Base-by-base conservation (phyloP, 2,888 invertebrate genomes). In the Tetragnatha montana region DNA sequence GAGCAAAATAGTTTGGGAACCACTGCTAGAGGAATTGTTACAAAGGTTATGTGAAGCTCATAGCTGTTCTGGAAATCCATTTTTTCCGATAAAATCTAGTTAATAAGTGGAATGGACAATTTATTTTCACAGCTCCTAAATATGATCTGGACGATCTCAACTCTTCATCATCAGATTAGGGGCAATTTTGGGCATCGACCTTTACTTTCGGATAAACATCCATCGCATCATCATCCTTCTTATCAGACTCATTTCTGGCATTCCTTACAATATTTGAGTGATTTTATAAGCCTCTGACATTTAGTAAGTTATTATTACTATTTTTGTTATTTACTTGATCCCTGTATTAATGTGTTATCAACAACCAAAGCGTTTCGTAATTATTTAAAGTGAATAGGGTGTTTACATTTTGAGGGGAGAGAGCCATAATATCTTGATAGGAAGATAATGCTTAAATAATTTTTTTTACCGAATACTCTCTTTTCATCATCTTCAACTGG, bases 121-220 rank as follows among this genome's bases (percentile, higher is more conserved):
- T 81, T 81, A 81, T 71, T 50, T n/a, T n/a, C 19, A 10, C 47
- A 14, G 73, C 50, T 50, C 10, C 71, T 81, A 81, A 71, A 60
- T 60, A 60, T 60, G 60, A 81, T 19, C 49, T 73, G 75, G 35
- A 60, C 78, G 85, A 70, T 78, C 85, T 85, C 69, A n/a, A 35
- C 7, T 19, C 51, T 60, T n/a, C n/a, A n/a, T n/a, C 83, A 88
- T 88, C 88, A 49, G 88, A 88, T 88, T 51, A 60, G 50, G 51
- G 78, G 79, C 21, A 47, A 68, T 75, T 35, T 51, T 88, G 88
- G 88, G 82, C 88, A 88, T 83, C 88, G 88, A 88, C 88, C 88
- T 87, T 79, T 75, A 14, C 47, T 47, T 12, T 21, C 19, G 21
- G 12, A 71, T 88, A 88, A 88, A 88, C 83, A 88, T 22, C 35